Percentiles rank a stretch among this genome's conserved stretches.
phyloP scores from a whole-genome alignment of 2,113 vertebrate genomes.

The Lontra canadensis region DNA sequence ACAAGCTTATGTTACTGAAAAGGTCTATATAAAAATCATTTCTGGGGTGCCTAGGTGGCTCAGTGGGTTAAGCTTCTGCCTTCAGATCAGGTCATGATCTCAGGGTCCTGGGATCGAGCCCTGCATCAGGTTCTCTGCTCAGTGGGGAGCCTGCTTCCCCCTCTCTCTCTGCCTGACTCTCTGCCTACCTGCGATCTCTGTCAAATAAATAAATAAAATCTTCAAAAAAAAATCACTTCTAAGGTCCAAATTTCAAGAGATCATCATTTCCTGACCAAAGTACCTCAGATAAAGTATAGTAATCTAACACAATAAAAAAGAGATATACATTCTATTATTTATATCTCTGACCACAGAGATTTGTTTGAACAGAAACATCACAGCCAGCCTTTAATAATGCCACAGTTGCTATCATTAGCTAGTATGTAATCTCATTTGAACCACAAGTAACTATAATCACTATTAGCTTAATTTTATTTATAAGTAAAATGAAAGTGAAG shows the following conservation, averaged over 20 bases:
- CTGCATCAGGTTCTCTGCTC: no score
- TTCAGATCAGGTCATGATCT: no score
- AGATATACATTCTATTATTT: conserved; percentile 21
- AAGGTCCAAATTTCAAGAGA: conserved; percentile 29
- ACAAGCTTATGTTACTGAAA: conserved; percentile 34
- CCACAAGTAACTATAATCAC: conserved; percentile 4
- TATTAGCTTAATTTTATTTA: conserved; percentile 31
- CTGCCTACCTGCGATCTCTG: no score
- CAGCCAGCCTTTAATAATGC: not conserved
- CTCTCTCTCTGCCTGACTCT: no score
- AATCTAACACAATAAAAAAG: conserved; percentile 37
- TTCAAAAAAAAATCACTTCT: not conserved
- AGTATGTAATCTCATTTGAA: conserved; percentile 15
- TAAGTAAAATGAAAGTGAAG: conserved; percentile 57
- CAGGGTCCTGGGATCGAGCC: no score
- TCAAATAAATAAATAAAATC: no score
- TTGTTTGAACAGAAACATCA: conserved; percentile 52
- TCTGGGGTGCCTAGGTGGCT: no score
- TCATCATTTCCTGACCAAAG: conserved; percentile 43
- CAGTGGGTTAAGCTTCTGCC: no score
- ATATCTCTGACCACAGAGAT: not conserved
- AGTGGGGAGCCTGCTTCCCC: no score
- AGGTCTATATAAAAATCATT: not conserved
- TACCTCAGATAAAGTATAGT: conserved; percentile 26
- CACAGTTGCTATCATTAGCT: not conserved